Evolutionary conservation across 1,140 invertebrate genomes (phyloP), one percentile per base, ranked within the genome.

Genomic region (Drosophila serrata): DNA sequence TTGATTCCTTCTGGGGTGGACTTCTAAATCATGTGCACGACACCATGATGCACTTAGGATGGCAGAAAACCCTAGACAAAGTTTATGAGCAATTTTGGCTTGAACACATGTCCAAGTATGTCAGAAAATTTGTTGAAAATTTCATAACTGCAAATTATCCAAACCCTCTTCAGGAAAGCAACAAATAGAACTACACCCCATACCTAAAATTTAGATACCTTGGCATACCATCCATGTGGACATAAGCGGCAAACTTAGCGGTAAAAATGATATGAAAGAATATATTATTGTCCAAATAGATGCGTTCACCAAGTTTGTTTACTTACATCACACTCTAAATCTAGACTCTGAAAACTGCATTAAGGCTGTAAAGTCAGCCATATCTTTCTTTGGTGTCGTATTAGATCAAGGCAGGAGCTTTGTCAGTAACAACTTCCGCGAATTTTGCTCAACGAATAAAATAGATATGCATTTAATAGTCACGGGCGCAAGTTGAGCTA

Each of bases 211-310:
- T 2, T 2, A 61, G 7, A 39, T 61, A 39, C 31, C n/a, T 2
- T 37, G 40, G 39, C 39, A 45, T 42, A 61, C 31, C 1, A 29
- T 61, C 8, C 31, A 43, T 9, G 55, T 61, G 8, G 37, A 60
- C 5, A 57, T 57, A 19, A 49, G 13, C 37, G 43, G 55, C 1
- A 49, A 67, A 49, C 33, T 67, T 9, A 59, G 55, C n/a, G 42
- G 43, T 0, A 64, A 72, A 7, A 58, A 51, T 3, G 22, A 51
- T n/a, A 27, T 45, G 7, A 72, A 51, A 22, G 35, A 67, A 2
- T 60, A 49, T 6, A 8, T 58, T 3, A 73, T 65, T 12, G 35
- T 51, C 15, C 53, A 51, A 37, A 45, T 64, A 40, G 68, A 72
- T n/a, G 43, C 35, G 1, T 63, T 62, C 17, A 62, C 40, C 6